phyloP scores from a whole-genome alignment of 1,140 invertebrate species.

The Camponotus pennsylvanicus region DNA sequence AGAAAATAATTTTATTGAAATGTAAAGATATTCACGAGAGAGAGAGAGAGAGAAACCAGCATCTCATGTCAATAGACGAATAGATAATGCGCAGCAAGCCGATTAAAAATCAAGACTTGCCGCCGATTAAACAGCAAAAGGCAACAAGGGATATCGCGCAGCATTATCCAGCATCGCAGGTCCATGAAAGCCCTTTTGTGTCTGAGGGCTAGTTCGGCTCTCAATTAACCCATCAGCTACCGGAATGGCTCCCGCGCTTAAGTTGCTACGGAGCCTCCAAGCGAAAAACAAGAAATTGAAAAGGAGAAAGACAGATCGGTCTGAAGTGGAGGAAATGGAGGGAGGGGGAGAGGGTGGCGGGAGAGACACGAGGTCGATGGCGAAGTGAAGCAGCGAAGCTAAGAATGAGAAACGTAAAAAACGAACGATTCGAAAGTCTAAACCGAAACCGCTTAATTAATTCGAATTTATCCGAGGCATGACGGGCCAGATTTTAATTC shows the following conservation, averaged over 20 bases:
- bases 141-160: slow-evolving; percentile 47
- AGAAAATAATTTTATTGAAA: slow-evolving; percentile 22
- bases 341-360: neutral
- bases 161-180: slow-evolving; percentile 78
- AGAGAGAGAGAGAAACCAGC: no score
- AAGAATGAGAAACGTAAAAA: slow-evolving; percentile 58
- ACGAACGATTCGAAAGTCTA: slow-evolving; percentile 71
- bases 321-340: slow-evolving; percentile 43
- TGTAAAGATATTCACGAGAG: neutral
- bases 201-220: slow-evolving; percentile 80
- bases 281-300: slow-evolving; percentile 62
- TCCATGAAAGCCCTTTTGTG: slow-evolving; percentile 79
- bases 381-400: slow-evolving; percentile 41
- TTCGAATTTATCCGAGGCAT: slow-evolving; percentile 85
- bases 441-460: slow-evolving; percentile 84
- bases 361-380: slow-evolving; percentile 46
- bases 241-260: slow-evolving; percentile 81
- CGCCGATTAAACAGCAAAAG: slow-evolving; percentile 40
- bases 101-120: slow-evolving; percentile 31
- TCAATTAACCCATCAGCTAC: slow-evolving; percentile 86
- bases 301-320: slow-evolving; percentile 63
- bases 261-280: slow-evolving; percentile 78
- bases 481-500: slow-evolving; percentile 84
- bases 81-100: slow-evolving; percentile 12
- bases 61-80: neutral